Evolutionary conservation across 2,113 vertebrate species (phyloP).

Genomic region (Gallinago jamesoni): DNA sequence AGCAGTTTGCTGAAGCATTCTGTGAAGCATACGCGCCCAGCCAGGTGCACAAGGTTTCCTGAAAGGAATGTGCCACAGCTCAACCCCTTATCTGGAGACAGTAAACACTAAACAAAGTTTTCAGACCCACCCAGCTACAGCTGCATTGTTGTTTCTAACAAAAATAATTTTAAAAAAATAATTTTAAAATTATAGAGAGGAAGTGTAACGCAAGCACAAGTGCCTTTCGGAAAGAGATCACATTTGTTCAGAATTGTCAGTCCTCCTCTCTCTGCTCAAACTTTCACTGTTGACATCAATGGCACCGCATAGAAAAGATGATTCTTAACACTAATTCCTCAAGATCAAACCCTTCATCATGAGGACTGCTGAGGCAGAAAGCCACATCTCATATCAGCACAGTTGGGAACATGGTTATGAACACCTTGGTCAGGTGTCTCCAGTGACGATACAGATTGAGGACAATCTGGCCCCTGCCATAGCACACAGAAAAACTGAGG

Average conservation of each 20-base stretch:
- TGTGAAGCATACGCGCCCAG: not conserved
- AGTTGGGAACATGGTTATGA: not conserved
- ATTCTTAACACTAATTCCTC: not conserved
- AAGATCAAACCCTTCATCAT: not conserved
- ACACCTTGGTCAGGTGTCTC: not conserved
- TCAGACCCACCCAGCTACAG: not conserved
- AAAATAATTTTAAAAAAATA: not conserved
- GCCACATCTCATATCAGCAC: not conserved
- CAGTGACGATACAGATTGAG: not conserved
- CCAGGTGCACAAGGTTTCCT: not conserved
- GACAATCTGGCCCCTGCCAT: not conserved
- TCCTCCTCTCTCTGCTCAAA: not conserved
- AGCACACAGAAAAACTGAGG: not conserved
- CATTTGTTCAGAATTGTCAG: not conserved
- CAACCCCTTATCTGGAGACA: accelerated
- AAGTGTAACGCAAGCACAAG: not conserved
- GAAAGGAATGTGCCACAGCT: not conserved
- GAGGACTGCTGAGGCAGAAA: not conserved
- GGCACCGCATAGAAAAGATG: not conserved
- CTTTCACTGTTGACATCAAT: not conserved
- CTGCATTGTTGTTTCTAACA: not conserved
- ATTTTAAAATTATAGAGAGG: not conserved
- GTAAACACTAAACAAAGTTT: not conserved
- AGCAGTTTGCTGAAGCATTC: not conserved
- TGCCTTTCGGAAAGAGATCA: not conserved